Conservation (phyloP, 2,797 vertebrate species). For the Bucorvus abyssinicus region DNA sequence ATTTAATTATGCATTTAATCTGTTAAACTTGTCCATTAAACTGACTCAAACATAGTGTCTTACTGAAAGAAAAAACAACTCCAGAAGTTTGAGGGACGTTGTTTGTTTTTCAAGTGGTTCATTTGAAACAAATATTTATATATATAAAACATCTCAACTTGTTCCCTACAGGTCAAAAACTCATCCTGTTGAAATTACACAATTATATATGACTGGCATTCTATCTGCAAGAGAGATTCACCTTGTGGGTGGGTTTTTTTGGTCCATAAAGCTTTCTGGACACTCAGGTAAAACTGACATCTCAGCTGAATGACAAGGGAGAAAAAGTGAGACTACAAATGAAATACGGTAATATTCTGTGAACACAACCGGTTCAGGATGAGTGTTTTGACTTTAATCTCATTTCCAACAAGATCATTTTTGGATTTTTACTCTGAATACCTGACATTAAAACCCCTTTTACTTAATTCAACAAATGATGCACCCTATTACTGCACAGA, state of each 20-base stretch:
- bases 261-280: background rate
- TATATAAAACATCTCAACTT: background rate
- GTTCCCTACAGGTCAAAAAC: background rate
- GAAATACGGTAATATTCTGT: background rate
- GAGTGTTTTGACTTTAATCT: background rate
- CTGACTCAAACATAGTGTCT: background rate
- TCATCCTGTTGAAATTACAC: background rate
- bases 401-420: background rate
- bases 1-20: background rate
- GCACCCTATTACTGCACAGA: background rate
- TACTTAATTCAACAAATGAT: background rate
- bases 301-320: background rate
- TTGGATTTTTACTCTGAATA: background rate
- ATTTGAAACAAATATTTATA: background rate
- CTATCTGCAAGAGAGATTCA: background rate
- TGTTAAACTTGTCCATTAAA: background rate
- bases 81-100: background rate
- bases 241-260: fast-evolving
- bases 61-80: background rate
- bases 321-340: background rate
- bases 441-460: background rate
- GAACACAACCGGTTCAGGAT: background rate
- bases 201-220: background rate
- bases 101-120: background rate
- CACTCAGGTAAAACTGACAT: background rate